Evolutionary conservation across 2,113 vertebrate genomes (phyloP).

Genomic region (Abramis brama): DNA sequence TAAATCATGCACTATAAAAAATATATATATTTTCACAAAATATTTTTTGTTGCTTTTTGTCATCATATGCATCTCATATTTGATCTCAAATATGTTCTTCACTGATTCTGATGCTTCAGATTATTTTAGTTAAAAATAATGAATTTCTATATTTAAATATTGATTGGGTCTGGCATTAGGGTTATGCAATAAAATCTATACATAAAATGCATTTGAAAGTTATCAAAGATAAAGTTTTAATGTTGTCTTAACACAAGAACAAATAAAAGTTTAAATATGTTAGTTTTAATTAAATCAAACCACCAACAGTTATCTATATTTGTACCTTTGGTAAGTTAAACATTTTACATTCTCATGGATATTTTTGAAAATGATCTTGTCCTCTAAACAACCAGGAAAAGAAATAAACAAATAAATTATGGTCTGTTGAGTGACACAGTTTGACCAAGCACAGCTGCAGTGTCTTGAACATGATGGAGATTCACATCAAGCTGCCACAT

Average conservation of each 20-base stretch:
- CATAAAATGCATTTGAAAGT: background rate
- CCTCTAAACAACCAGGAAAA: background rate
- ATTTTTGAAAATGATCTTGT: background rate
- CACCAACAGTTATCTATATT: too few species aligned
- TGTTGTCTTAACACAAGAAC: background rate
- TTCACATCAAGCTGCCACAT: background rate
- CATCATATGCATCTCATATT: background rate
- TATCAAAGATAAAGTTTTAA: background rate
- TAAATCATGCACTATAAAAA: too few species aligned
- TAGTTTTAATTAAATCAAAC: background rate
- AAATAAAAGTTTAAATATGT: background rate
- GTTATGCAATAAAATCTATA: background rate
- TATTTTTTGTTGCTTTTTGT: background rate
- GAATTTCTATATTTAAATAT: background rate
- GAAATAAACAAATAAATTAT: background rate
- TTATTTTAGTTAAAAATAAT: background rate
- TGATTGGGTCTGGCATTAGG: background rate
- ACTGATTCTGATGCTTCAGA: background rate
- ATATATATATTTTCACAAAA: accelerated
- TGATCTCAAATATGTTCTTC: background rate
- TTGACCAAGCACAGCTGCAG: constrained; percentile 9
- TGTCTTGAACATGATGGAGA: background rate
- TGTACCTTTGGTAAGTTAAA: background rate
- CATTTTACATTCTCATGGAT: background rate
- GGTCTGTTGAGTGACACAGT: constrained; percentile 1